phyloP scores from a whole-genome alignment of 2,888 invertebrate genomes.

The Lacanobia wlatinum region DNA sequence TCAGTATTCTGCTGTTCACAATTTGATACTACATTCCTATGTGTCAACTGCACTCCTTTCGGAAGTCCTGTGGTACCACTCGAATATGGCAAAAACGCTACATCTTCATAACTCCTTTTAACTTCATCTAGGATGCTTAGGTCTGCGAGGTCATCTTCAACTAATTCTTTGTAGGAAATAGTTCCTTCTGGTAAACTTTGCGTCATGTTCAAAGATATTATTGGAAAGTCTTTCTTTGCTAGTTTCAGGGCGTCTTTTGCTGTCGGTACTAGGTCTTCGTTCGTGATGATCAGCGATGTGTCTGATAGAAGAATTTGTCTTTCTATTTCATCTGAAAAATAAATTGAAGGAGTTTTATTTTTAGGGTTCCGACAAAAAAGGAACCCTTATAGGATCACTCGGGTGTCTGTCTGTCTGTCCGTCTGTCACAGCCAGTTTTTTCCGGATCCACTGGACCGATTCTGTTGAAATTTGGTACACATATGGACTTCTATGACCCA shows the following conservation, averaged over 20 bases:
- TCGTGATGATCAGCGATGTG: constrained; percentile 91
- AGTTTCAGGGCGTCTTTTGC: constrained; percentile 86
- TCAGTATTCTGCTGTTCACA: constrained; percentile 79
- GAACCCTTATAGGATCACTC: too few relatives aligned
- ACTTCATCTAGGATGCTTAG: constrained; percentile 84
- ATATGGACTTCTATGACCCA: too few relatives aligned
- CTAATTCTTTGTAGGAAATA: constrained; percentile 91
- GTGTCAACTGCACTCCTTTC: constrained; percentile 93
- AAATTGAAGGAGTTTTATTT: background rate
- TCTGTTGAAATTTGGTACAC: too few relatives aligned
- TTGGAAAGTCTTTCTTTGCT: constrained; percentile 85
- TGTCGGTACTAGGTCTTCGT: constrained; percentile 87
- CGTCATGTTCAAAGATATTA: constrained; percentile 82
- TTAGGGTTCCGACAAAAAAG: too few relatives aligned
- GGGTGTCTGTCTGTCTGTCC: too few relatives aligned
- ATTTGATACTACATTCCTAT: constrained; percentile 90
- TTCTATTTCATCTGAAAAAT: constrained; percentile 92
- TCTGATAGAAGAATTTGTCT: constrained; percentile 91
- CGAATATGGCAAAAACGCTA: constrained; percentile 94
- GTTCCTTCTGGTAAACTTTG: constrained; percentile 85
- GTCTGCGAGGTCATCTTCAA: constrained; percentile 86
- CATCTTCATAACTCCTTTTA: constrained; percentile 87
- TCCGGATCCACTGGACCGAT: too few relatives aligned
- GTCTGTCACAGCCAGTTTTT: too few relatives aligned
- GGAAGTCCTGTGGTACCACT: constrained; percentile 96